Evolutionary conservation across 1,140 invertebrate species (phyloP).

Genomic region (Scaptodrosophila lebanonensis): DNA sequence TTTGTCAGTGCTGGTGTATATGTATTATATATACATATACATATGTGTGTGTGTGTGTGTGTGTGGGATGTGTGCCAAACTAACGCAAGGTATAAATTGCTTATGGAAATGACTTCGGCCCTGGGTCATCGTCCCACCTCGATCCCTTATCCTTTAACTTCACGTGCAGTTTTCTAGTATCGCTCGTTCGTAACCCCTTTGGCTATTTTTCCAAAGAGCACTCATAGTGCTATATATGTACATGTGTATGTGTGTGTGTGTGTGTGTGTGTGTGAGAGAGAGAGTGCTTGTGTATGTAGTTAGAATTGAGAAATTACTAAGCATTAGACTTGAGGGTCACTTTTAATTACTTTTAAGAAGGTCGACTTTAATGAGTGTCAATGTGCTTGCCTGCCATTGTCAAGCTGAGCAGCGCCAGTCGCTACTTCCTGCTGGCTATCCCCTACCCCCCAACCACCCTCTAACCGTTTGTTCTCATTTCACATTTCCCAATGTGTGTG

Average conservation of each 20-base stretch:
- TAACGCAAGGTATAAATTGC: slow-evolving; percentile 48
- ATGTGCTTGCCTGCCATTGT: slow-evolving; percentile 12
- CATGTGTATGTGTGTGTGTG: slow-evolving; percentile 2
- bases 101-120: slow-evolving; percentile 31
- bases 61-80: slow-evolving; percentile 31
- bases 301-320: slow-evolving; percentile 65
- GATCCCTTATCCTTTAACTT: too few relatives aligned
- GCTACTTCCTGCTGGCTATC: too few relatives aligned
- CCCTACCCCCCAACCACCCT: too few relatives aligned
- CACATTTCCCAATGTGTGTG: neutral
- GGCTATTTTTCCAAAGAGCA: slow-evolving; percentile 1
- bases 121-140: neutral
- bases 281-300: neutral
- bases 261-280: neutral
- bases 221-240: slow-evolving; percentile 1
- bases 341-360: slow-evolving; percentile 76
- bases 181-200: too few relatives aligned
- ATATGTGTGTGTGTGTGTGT: slow-evolving; percentile 7
- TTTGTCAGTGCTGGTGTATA: slow-evolving; percentile 5
- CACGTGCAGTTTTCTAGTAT: too few relatives aligned
- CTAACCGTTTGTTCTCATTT: too few relatives aligned
- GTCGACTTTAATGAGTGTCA: slow-evolving; percentile 70
- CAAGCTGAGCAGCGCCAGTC: neutral
- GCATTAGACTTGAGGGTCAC: slow-evolving; percentile 66
- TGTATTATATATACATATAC: slow-evolving; percentile 2